Base-by-base conservation (phyloP, 1,140 invertebrate species). In the Zaprionus africanus region DNA sequence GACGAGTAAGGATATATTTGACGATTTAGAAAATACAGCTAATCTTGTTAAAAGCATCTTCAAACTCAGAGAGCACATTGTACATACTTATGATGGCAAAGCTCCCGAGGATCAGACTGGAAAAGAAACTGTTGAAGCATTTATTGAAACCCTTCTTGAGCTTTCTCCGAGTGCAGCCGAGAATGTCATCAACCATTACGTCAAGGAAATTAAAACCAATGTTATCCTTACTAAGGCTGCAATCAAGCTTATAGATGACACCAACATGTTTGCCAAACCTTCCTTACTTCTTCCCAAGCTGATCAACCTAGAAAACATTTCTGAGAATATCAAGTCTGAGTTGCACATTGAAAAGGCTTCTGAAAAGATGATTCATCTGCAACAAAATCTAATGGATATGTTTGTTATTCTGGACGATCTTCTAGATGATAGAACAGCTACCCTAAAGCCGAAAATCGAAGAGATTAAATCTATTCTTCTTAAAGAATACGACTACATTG, bases 31-130 rank as follows among this genome's bases (percentile, higher is more conserved):
- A 11, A 63, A 90, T 53, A 6, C 7, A 3, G 64, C 64, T 1
- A 71, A 67, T 38, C 59, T 86, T 4, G 51, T 66, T 4, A 92
- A 91, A 58, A 67, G 66, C 1, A 73, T 92, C 28, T 92, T 91
- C 11, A 90, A 90, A 28, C 19, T 92, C 12, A 76, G 74, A 38
- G 91, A 92, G 22, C 80, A 87, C 24, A 92, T 92, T 49, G 87
- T 92, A 22, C 87, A 92, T 17, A 92, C 91, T 2, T 92, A 91
- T 53, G 84, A 92, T 63, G 77, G 78, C 5, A 86, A 69, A 54
- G 6, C 67, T 5, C 36, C 34, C 1, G 46, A 70, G 12, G 71
- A 81, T 5, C 54, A 79, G 56, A 3, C 19, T 11, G 59, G 64
- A 6, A 77, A 56, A 4, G 41, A 79, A 46, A 65, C 70, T 12